These are phyloP conservation scores for Euleptes europaea DNA, from an alignment of 2,113 vertebrate genomes.

Conservation along the genomic window DNA sequence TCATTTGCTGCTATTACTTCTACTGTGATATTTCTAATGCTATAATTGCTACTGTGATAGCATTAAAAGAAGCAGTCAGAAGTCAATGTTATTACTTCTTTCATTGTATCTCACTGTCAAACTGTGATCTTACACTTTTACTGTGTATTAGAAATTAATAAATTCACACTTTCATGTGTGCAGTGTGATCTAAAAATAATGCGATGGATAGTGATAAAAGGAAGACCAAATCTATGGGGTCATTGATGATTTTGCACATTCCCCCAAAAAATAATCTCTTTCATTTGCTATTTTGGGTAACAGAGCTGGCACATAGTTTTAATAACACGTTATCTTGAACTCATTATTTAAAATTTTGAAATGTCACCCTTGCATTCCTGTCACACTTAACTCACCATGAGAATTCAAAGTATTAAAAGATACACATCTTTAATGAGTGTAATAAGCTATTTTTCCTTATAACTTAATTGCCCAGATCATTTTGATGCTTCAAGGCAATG, in stretches of 20 bases:
- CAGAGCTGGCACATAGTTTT: neutral
- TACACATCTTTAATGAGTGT: slow-evolving; percentile 14
- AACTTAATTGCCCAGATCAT: slow-evolving; percentile 38
- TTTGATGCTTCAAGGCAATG: slow-evolving; percentile 42
- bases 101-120: neutral
- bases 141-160: neutral
- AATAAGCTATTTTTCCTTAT: slow-evolving; percentile 34
- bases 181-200: slow-evolving; percentile 13
- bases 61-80: neutral
- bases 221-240: neutral
- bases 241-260: neutral
- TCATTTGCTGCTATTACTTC: neutral
- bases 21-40: neutral
- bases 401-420: slow-evolving; percentile 33
- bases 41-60: neutral
- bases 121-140: slow-evolving; percentile 5
- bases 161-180: neutral
- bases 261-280: neutral
- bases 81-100: neutral
- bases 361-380: neutral
- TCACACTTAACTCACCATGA: neutral
- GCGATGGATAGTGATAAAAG: neutral
- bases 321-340: slow-evolving; percentile 3
- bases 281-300: neutral
- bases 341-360: neutral